Base-by-base conservation (phyloP, 2,888 invertebrate species). In the Drosophila kambysellisi region DNA sequence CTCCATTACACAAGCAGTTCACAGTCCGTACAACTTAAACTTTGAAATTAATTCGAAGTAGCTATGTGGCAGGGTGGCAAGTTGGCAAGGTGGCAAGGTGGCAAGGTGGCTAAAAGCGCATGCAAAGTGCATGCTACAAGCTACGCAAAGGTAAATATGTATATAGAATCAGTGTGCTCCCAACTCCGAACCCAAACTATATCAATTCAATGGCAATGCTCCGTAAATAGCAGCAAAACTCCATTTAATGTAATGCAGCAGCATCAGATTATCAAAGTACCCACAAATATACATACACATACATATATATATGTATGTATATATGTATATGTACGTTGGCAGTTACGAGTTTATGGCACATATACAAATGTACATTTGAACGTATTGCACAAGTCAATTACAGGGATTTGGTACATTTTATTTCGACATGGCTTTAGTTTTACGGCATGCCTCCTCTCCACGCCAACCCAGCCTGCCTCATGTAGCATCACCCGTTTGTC, bases 341-440 rank as follows among this genome's bases (percentile, higher is more conserved):
- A 51, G 51, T 51, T 64, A 51, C 33, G 51, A 52, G 51, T 51
- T 63, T 65, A 65, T 64, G 50, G 64, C 64, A 67, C 30, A 59
- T 39, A 61, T n/a, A 59, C 12, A 60, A 25, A 35, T 81, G 74
- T 69, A 70, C 77, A 66, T 81, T 74, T 76, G 65, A 74, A 76
- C 83, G 74, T 82, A 85, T 88, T 88, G 86, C 76, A 75, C 72
- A 83, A 84, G 88, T 84, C 84, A 84, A 84, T 88, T 88, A 86
- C 81, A 74, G 81, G 79, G 88, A 84, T 88, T 84, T 81, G 58
- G 71, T 65, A 69, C 62, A 82, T 85, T 88, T 85, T 82, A 74
- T 85, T 71, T 72, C 52, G 70, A 48, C 52, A 51, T 75, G 76
- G 79, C 78, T 84, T 88, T 67, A 79, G 84, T 86, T 82, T 82